These are phyloP conservation scores for Tetropium fuscum DNA, from an alignment of 2,888 invertebrate species.

Conservation along the genomic window DNA sequence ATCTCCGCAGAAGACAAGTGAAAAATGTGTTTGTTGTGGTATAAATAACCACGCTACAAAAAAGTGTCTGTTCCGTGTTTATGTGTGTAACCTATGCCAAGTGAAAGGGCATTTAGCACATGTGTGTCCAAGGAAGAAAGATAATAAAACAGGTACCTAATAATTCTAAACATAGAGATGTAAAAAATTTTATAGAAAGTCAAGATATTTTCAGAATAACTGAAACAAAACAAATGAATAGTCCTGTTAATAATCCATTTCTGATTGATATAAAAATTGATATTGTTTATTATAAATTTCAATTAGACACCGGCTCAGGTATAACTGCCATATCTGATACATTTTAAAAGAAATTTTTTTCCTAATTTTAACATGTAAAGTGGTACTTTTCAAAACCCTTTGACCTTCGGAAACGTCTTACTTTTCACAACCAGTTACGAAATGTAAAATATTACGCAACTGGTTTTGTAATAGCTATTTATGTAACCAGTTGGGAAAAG, in stretches of 20 bases:
- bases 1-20: not conserved
- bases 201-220: constrained; percentile 7
- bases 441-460: too few relatives aligned
- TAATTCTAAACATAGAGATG: constrained; percentile 4
- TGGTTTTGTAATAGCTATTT: too few relatives aligned
- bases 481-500: too few relatives aligned
- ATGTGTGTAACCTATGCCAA: constrained; percentile 26
- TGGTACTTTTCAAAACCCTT: too few relatives aligned
- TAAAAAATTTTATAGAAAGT: constrained; percentile 28
- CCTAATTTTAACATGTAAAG: too few relatives aligned
- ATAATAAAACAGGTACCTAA: constrained; percentile 5
- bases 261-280: not conserved
- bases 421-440: too few relatives aligned
- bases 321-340: constrained; percentile 11
- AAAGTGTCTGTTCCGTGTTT: constrained; percentile 23
- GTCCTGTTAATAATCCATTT: not conserved
- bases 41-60: constrained; percentile 17
- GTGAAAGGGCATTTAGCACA: constrained; percentile 25
- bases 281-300: not conserved
- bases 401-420: too few relatives aligned
- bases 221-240: not conserved
- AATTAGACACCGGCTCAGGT: constrained; percentile 10
- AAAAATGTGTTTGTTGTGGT: constrained; percentile 28
- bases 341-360: constrained; percentile 17
- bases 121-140: constrained; percentile 26